Evolutionary conservation across 2,888 invertebrate species (phyloP).

Genomic region (Acrocyrtus sp.): DNA sequence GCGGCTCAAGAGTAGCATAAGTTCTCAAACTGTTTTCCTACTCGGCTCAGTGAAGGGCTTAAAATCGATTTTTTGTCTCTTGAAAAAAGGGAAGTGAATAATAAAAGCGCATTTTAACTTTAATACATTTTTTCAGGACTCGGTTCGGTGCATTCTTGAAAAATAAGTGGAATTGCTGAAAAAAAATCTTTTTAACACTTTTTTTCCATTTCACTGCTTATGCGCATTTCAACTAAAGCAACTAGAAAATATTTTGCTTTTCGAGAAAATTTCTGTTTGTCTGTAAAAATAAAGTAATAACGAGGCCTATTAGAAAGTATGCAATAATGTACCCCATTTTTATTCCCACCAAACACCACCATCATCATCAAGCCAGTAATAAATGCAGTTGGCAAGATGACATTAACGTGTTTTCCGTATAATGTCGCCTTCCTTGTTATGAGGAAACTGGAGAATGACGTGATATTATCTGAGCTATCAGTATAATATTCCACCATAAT

Average conservation of each 20-base stretch:
- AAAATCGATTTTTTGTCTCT: conserved; percentile 5
- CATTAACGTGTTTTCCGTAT: conserved; percentile 35
- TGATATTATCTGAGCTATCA: conserved; percentile 34
- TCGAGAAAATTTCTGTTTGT: background rate
- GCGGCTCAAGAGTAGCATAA: background rate
- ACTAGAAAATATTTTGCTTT: no score
- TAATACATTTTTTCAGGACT: background rate
- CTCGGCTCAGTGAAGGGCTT: conserved; percentile 3
- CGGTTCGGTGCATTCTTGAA: no score
- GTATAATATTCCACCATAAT: conserved; percentile 42
- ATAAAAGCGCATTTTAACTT: background rate
- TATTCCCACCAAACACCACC: conserved; percentile 1
- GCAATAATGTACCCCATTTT: conserved; percentile 28
- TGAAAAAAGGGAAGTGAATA: conserved; percentile 23
- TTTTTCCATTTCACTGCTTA: conserved; percentile 14
- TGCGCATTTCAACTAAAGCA: no score
- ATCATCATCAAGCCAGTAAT: conserved; percentile 23
- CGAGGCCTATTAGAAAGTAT: conserved; percentile 17
- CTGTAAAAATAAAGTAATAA: background rate
- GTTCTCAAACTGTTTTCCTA: background rate
- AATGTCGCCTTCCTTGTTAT: conserved; percentile 17
- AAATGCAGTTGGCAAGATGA: conserved; percentile 33
- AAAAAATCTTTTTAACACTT: background rate
- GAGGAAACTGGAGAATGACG: background rate
- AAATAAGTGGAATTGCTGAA: background rate